These are phyloP conservation scores for Gymnocypris eckloni DNA, from an alignment of 2,797 vertebrate genomes.

Conservation along the genomic window DNA sequence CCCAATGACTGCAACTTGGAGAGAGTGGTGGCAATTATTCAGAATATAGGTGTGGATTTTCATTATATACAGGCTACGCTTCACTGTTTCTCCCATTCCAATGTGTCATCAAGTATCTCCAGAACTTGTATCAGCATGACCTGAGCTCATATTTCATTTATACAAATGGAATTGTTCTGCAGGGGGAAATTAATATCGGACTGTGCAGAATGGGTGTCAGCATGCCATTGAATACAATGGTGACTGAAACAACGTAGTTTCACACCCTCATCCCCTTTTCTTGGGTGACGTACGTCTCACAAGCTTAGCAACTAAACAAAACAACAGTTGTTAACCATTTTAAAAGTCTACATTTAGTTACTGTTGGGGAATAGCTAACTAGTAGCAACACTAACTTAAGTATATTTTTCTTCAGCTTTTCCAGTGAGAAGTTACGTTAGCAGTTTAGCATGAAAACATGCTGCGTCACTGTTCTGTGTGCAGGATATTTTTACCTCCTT, in stretches of 20 bases:
- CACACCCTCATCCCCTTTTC: conserved; percentile 2
- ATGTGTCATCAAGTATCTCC: conserved; percentile 60
- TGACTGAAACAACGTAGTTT: conserved; percentile 25
- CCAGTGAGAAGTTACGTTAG: not conserved
- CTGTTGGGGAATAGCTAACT: not conserved
- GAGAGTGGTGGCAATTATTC: conserved; percentile 58
- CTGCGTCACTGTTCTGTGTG: not conserved
- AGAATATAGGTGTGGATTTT: conserved; percentile 67
- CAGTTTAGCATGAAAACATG: not conserved
- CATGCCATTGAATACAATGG: conserved; percentile 25
- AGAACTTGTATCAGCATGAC: conserved; percentile 61
- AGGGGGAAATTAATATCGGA: conserved; percentile 54
- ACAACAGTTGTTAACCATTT: not conserved
- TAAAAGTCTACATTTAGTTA: not conserved
- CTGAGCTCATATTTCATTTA: conserved; percentile 56
- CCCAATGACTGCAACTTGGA: conserved; percentile 60
- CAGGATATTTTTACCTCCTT: not conserved
- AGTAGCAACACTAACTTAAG: not conserved
- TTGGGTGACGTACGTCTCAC: not conserved
- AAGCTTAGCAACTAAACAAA: conserved; percentile 17
- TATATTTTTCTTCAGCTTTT: not conserved
- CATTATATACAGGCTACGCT: conserved; percentile 68
- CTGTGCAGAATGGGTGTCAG: conserved; percentile 51
- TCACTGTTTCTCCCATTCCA: conserved; percentile 60
- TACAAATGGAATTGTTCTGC: conserved; percentile 48